Conservation (phyloP, 2,888 invertebrate genomes). For the Scaptomyza cyrtandrae region DNA sequence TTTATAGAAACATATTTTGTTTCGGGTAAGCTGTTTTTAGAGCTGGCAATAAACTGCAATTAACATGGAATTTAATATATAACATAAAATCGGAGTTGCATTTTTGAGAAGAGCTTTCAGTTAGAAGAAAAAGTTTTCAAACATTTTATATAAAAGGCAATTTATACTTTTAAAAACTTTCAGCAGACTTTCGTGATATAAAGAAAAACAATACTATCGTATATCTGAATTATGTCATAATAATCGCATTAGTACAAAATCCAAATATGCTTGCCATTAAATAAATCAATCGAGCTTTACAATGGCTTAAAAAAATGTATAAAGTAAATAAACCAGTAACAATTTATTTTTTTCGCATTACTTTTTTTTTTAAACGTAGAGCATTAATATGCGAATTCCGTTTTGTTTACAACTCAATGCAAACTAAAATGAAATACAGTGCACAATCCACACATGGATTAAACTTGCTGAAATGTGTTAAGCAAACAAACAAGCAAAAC, state of each 20-base stretch:
- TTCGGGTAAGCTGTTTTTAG: conserved; percentile 10
- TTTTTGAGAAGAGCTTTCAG: background rate
- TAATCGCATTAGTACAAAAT: background rate
- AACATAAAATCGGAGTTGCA: background rate
- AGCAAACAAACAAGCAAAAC: conserved; percentile 9
- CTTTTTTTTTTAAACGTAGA: background rate
- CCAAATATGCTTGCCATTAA: background rate
- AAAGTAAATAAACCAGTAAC: conserved; percentile 11
- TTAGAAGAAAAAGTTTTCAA: too few species aligned
- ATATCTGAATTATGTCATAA: background rate
- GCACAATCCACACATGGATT: conserved; percentile 39
- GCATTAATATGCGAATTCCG: conserved; percentile 27
- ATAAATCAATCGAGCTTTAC: conserved; percentile 32
- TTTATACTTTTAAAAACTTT: too few species aligned
- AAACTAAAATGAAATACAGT: conserved; percentile 20
- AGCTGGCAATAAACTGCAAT: conserved; percentile 24
- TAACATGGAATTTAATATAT: conserved; percentile 11
- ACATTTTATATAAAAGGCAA: too few species aligned
- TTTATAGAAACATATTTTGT: conserved; percentile 3
- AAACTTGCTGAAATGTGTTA: conserved; percentile 46
- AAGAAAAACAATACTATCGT: background rate
- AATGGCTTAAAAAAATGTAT: conserved; percentile 5
- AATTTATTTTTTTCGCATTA: background rate
- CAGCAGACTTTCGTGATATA: too few species aligned
- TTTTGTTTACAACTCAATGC: conserved; percentile 28